Evolutionary conservation across 1,140 invertebrate species (phyloP).

Genomic region (Calliopsis andreniformis): DNA sequence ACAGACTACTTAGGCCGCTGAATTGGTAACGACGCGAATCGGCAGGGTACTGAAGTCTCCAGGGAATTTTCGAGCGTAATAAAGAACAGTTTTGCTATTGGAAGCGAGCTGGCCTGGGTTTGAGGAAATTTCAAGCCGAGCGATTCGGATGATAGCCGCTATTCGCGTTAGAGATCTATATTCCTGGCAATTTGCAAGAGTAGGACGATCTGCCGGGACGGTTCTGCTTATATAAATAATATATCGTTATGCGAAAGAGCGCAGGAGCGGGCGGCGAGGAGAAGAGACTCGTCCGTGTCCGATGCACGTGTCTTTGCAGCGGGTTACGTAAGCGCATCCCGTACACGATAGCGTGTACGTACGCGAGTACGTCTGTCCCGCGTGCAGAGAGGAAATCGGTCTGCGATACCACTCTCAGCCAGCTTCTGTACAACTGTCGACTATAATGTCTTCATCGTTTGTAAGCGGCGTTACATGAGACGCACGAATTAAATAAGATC

Average conservation of each 20-base stretch:
- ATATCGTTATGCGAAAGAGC: conserved; percentile 65
- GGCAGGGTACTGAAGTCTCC: too few species aligned
- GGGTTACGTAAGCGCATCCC: conserved; percentile 59
- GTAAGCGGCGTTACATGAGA: conserved; percentile 7
- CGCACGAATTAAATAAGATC: conserved; percentile 35
- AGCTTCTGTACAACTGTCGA: neutral
- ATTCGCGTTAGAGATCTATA: conserved; percentile 51
- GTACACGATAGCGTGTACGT: neutral
- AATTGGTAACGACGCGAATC: too few species aligned
- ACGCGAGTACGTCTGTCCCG: neutral
- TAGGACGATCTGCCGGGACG: conserved; percentile 61
- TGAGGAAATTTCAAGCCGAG: conserved; percentile 18
- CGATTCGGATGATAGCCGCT: conserved; percentile 28
- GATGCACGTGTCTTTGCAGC: conserved; percentile 60
- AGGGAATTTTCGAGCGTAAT: too few species aligned
- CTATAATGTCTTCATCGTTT: conserved; percentile 46
- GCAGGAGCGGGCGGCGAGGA: conserved; percentile 27
- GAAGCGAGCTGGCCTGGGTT: too few species aligned
- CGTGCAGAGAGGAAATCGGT: conserved; percentile 27
- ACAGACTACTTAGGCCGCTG: too few species aligned
- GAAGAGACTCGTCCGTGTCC: conserved; percentile 37
- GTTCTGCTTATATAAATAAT: conserved; percentile 69
- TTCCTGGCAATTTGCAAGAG: conserved; percentile 55
- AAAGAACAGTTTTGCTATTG: too few species aligned
- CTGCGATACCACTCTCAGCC: conserved; percentile 20